A percentile compares a stretch with the other conserved stretches of the same genome.
These are phyloP conservation scores for Andrena hattorfiana DNA, from an alignment of 2,888 invertebrate genomes.

Conservation along the genomic window DNA sequence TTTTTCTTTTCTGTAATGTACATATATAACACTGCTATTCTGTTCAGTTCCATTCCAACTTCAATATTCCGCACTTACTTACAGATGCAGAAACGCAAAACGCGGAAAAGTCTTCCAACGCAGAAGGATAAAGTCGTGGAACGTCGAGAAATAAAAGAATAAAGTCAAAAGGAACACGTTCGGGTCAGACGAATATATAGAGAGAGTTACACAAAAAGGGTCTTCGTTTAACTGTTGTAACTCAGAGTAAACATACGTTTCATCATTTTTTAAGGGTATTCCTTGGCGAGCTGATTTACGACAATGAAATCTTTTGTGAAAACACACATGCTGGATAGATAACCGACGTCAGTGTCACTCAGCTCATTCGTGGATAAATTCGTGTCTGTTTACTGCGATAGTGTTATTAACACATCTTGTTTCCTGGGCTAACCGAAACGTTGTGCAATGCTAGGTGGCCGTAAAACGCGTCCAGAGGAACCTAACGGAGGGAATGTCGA, in stretches of 20 bases:
- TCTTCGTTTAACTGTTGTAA: background rate
- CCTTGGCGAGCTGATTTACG: background rate
- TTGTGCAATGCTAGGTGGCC: conserved; percentile 8
- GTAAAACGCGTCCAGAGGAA: background rate
- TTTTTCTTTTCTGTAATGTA: background rate
- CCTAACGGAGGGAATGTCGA: background rate
- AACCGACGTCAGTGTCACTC: conserved; percentile 27
- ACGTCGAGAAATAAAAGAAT: background rate
- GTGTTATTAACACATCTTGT: conserved; percentile 24
- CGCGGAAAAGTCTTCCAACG: background rate
- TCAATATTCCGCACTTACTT: background rate
- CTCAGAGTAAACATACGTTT: background rate
- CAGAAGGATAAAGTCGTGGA: background rate
- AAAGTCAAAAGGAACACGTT: background rate
- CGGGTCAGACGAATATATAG: background rate
- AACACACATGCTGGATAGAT: conserved; percentile 25
- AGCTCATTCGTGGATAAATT: conserved; percentile 15
- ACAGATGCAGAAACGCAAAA: background rate
- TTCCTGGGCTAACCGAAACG: background rate
- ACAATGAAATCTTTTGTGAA: conserved; percentile 20
- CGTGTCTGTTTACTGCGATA: background rate
- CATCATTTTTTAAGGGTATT: background rate
- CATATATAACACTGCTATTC: background rate
- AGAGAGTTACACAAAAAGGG: background rate
- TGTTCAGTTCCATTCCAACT: background rate